Conservation (phyloP, 2,113 vertebrate species). For the Chloroceryle aenea region DNA sequence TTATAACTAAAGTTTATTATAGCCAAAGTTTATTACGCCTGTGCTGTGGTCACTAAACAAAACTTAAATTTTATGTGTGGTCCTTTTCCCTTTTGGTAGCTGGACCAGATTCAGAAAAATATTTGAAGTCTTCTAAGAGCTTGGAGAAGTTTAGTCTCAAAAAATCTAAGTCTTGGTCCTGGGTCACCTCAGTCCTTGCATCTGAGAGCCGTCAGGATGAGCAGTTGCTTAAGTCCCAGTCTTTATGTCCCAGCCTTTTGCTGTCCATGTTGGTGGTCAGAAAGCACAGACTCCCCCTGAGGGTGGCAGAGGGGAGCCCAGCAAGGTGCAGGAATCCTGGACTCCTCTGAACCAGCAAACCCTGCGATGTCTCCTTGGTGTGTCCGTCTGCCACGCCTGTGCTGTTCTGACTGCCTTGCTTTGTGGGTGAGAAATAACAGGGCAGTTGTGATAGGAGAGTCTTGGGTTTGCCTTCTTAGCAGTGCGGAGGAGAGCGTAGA, state of each 20-base stretch:
- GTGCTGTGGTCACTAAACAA: not conserved
- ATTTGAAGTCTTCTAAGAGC: not conserved
- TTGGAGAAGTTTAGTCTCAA: not conserved
- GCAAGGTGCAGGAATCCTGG: not conserved
- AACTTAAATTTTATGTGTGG: not conserved
- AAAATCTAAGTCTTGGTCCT: not conserved
- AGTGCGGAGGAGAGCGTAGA: not conserved
- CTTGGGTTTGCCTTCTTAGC: not conserved
- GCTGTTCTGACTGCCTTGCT: not conserved
- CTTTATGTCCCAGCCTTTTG: not conserved
- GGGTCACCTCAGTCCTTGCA: not conserved
- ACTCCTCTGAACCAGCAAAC: not conserved
- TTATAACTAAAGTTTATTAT: not conserved
- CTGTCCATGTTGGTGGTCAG: not conserved
- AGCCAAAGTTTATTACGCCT: not conserved
- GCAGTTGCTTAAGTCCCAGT: not conserved
- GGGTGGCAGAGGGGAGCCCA: not conserved
- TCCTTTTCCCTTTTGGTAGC: not conserved
- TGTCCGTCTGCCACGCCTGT: not conserved
- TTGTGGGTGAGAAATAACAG: not conserved
- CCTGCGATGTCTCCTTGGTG: no score
- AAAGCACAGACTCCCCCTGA: not conserved
- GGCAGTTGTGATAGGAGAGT: not conserved
- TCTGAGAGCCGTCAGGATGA: not conserved
- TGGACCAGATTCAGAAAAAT: not conserved